A percentile compares a stretch with the other conserved stretches of the same genome.
phyloP scores from a whole-genome alignment of 2,888 invertebrate genomes.

The Lycophotia porphyrea region DNA sequence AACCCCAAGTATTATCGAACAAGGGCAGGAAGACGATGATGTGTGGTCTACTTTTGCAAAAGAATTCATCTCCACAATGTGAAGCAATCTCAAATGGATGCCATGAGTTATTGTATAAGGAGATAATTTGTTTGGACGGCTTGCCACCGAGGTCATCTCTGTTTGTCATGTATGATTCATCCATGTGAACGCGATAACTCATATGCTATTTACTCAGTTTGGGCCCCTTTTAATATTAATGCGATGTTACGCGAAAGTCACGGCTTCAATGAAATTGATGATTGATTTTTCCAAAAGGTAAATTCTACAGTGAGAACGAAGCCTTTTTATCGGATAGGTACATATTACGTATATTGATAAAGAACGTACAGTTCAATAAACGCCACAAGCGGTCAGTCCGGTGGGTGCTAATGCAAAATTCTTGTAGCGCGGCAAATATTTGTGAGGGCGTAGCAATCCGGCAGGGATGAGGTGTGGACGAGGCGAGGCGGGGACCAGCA shows the following conservation, averaged over 20 bases:
- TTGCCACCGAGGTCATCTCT: slow-evolving; percentile 73
- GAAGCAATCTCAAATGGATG: slow-evolving; percentile 43
- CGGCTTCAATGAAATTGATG: slow-evolving; percentile 65
- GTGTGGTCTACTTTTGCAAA: slow-evolving; percentile 1
- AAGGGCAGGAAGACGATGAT: background rate
- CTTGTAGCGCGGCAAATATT: slow-evolving; percentile 82
- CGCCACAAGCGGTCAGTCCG: slow-evolving; percentile 71
- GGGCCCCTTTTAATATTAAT: slow-evolving; percentile 9
- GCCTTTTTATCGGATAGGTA: slow-evolving; percentile 52
- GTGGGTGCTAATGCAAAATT: slow-evolving; percentile 84
- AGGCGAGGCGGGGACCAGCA: slow-evolving; percentile 60
- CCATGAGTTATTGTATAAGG: slow-evolving; percentile 54
- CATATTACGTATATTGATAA: slow-evolving; percentile 60
- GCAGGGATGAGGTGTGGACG: slow-evolving; percentile 64
- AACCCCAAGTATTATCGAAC: background rate
- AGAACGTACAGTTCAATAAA: slow-evolving; percentile 76
- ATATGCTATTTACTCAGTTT: slow-evolving; percentile 46
- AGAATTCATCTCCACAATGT: slow-evolving; percentile 24
- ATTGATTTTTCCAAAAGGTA: slow-evolving; percentile 59
- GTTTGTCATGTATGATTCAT: slow-evolving; percentile 81
- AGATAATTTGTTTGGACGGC: slow-evolving; percentile 77
- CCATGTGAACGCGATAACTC: slow-evolving; percentile 67
- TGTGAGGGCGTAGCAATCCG: slow-evolving; percentile 75
- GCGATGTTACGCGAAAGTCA: slow-evolving; percentile 24
- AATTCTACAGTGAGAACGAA: slow-evolving; percentile 50